Evolutionary conservation across 2,113 vertebrate genomes (phyloP), one percentile per base, ranked within the genome.

Genomic region (Atrichornis clamosus): DNA sequence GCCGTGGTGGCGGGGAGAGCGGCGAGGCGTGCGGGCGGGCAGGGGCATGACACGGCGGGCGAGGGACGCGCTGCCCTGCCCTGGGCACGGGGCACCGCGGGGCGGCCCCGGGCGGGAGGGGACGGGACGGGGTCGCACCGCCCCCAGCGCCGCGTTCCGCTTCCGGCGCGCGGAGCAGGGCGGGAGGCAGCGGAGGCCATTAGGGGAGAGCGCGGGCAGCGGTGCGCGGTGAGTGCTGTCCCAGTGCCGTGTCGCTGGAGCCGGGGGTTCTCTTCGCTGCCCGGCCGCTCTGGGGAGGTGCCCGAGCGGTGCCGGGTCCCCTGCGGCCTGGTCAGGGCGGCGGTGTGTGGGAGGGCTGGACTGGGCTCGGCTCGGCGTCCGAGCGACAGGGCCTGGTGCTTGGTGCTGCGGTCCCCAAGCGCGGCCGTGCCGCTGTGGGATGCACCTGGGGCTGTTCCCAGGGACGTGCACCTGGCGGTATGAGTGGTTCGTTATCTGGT

Each of bases 171-270:
- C 87, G 35, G 92, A 33, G 94, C 84, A 94, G 37, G 93, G 76
- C 90, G 97, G 96, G 95, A 86, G 59, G 63, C 14, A 13, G 79
- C 53, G 23, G 94, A 81, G 65, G 82, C 95, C 90, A 92, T 95
- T 92, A 49, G 15, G 33, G 59, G 67, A 23, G 77, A 59, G 70
- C 53, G 47, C 49, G 58, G 52, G 37, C 9, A 2, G 22, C 41
- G 32, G 33, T 1, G 65, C 39, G 67, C 2, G 84, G 78, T 44
- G 52, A 41, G 83, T 21, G 75, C 23, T 0, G 18, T 2, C 17
- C 2, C 5, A 13, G 12, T 10, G 8, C 21, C 2, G 10, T 5
- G 50, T 19, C 1, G 7, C 3, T 1, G 7, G 63, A 9, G 0
- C 5, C 2, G n/a, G n/a, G n/a, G n/a, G n/a, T n/a, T n/a, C n/a